Conservation (phyloP, 2,797 vertebrate genomes). For the Orientallactaga sibirica region DNA sequence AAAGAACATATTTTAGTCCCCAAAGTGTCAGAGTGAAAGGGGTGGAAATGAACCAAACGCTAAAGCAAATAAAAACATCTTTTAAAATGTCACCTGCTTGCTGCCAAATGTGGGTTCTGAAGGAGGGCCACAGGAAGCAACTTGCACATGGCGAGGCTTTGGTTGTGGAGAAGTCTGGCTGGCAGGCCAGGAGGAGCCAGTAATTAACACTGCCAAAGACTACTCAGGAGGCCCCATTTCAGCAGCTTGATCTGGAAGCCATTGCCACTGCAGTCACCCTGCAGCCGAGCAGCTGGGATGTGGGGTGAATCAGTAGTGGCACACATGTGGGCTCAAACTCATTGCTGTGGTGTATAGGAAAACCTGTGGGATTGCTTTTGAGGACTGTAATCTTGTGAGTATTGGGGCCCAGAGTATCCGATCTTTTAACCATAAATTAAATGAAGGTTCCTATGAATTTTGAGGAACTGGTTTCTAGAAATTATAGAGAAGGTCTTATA, state of each 20-base stretch:
- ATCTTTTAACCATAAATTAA: conserved; percentile 18
- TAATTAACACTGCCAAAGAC: conserved; percentile 73
- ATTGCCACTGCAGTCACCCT: conserved; percentile 36
- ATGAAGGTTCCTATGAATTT: neutral
- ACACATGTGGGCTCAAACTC: neutral
- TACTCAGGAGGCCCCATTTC: conserved; percentile 68
- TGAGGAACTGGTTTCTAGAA: neutral
- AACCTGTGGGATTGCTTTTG: neutral
- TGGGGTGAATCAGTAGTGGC: neutral
- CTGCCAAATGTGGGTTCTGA: conserved; percentile 73
- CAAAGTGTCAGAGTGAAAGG: conserved; percentile 31
- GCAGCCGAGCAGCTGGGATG: conserved; percentile 23
- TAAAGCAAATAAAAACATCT: conserved; percentile 78
- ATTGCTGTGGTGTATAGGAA: neutral
- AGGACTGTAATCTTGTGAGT: neutral
- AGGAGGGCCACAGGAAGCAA: conserved; percentile 56
- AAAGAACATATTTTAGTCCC: conserved; percentile 60
- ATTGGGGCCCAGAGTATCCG: neutral
- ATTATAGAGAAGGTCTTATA: neutral
- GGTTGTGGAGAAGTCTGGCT: conserved; percentile 68
- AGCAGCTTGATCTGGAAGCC: conserved; percentile 68
- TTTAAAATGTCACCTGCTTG: conserved; percentile 64
- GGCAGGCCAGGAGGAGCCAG: conserved; percentile 59
- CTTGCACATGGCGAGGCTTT: conserved; percentile 70
- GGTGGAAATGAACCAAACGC: conserved; percentile 14